phyloP scores from a whole-genome alignment of 2,797 vertebrate genomes.

The Parauchenoglanis ngamensis region DNA sequence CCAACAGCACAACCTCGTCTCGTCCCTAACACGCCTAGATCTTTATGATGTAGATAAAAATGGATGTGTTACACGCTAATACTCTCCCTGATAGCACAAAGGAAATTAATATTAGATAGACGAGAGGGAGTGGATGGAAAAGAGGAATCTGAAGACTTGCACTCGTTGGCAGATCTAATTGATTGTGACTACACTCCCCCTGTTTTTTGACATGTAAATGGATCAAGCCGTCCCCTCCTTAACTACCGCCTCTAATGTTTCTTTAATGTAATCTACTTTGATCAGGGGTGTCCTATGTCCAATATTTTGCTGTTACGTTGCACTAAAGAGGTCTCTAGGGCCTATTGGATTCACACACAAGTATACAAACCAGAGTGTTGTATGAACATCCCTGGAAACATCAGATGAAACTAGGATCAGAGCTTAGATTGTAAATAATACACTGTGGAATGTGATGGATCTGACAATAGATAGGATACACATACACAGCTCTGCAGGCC shows the following conservation, averaged over 20 bases:
- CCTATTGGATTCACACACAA: conserved; percentile 72
- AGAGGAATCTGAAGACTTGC: conserved; percentile 47
- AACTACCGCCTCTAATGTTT: conserved; percentile 76
- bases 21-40: not conserved
- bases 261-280: conserved; percentile 82
- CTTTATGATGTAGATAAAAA: conserved; percentile 22
- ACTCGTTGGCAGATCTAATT: conserved; percentile 76
- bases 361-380: conserved; percentile 28
- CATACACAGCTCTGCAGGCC: conserved; percentile 35
- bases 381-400: conserved; percentile 33
- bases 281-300: conserved; percentile 74
- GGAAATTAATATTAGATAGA: conserved; percentile 51
- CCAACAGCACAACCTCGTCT: not conserved
- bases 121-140: conserved; percentile 25
- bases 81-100: conserved; percentile 41
- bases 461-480: conserved; percentile 53
- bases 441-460: conserved; percentile 44
- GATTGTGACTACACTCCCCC: conserved; percentile 70
- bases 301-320: conserved; percentile 76
- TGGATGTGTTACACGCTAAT: conserved; percentile 17
- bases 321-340: conserved; percentile 74
- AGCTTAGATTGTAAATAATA: conserved; percentile 48
- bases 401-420: conserved; percentile 40
- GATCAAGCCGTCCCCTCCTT: conserved; percentile 55
- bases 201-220: conserved; percentile 73